Conservation (phyloP, 2,888 invertebrate species). For the Drosophila cracens region DNA sequence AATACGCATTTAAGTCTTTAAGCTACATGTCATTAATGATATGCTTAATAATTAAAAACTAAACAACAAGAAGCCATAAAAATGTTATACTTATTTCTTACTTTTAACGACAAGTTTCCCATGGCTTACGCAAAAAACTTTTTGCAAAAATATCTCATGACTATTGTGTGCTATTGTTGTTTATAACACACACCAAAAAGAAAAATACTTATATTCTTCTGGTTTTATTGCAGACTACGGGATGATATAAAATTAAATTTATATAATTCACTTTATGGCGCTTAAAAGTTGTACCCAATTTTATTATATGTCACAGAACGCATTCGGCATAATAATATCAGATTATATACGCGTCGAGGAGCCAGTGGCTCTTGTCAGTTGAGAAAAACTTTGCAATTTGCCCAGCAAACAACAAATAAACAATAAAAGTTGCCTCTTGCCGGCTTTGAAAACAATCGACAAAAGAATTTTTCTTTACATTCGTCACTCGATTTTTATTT, state of each 20-base stretch:
- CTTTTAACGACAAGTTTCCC: background rate
- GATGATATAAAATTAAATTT: conserved; percentile 24
- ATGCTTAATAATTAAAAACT: background rate
- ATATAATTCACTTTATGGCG: conserved; percentile 35
- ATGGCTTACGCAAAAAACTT: background rate
- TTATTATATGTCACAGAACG: conserved; percentile 42
- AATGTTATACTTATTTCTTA: no score
- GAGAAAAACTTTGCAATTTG: conserved; percentile 59
- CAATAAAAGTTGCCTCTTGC: conserved; percentile 45
- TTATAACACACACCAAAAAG: background rate
- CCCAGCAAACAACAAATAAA: conserved; percentile 31
- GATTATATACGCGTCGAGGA: conserved; percentile 47
- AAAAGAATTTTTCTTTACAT: conserved; percentile 45
- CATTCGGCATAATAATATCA: conserved; percentile 61
- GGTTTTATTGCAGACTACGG: conserved; percentile 6
- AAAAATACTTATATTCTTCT: background rate
- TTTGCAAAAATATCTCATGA: background rate
- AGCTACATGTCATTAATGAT: background rate
- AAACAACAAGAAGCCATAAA: background rate
- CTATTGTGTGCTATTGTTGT: background rate
- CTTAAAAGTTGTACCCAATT: conserved; percentile 50
- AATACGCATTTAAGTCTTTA: background rate
- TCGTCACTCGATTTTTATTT: conserved; percentile 30
- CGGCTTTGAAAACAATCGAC: conserved; percentile 37
- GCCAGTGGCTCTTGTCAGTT: conserved; percentile 38